phyloP scores from a whole-genome alignment of 1,140 invertebrate genomes.

The Drosophila fuyamai region DNA sequence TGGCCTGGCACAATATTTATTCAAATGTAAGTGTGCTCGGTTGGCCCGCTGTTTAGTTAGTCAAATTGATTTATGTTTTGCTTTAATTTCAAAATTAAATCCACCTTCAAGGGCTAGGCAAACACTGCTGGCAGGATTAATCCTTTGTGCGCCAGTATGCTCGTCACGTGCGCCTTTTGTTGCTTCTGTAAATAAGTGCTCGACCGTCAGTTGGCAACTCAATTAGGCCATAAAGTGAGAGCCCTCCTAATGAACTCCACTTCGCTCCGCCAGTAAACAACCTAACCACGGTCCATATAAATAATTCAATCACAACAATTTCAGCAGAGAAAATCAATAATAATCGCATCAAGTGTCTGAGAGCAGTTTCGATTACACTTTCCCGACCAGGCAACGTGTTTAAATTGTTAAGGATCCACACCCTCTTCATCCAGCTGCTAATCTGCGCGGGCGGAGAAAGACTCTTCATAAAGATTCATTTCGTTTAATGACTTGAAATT shows the following conservation, averaged over 20 bases:
- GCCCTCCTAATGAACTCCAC: slow-evolving; percentile 44
- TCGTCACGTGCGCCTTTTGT: slow-evolving; percentile 61
- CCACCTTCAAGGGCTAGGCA: slow-evolving; percentile 36
- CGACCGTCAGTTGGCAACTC: slow-evolving; percentile 51
- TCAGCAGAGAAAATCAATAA: slow-evolving; percentile 71
- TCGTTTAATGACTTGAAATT: slow-evolving; percentile 84
- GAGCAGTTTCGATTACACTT: slow-evolving; percentile 47
- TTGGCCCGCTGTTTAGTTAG: slow-evolving; percentile 52
- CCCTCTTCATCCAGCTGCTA: slow-evolving; percentile 35
- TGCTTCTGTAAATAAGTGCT: slow-evolving; percentile 53
- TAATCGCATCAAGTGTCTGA: slow-evolving; percentile 63
- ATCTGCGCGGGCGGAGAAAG: slow-evolving; percentile 44
- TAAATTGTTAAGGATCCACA: slow-evolving; percentile 54
- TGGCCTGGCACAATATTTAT: slow-evolving; percentile 69
- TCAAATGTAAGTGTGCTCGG: slow-evolving; percentile 54
- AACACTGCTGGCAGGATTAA: slow-evolving; percentile 31
- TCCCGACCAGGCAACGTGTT: slow-evolving; percentile 40
- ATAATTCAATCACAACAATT: slow-evolving; percentile 71
- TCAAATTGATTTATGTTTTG: slow-evolving; percentile 77
- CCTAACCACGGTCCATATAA: slow-evolving; percentile 36
- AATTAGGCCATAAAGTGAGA: slow-evolving; percentile 48
- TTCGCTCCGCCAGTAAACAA: slow-evolving; percentile 23
- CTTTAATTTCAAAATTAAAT: slow-evolving; percentile 66
- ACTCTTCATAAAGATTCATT: slow-evolving; percentile 80
- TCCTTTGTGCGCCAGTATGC: slow-evolving; percentile 26